Evolutionary conservation across 2,888 invertebrate species (phyloP), one percentile per base, ranked within the genome.

Genomic region (Leptinotarsa tumamoca): DNA sequence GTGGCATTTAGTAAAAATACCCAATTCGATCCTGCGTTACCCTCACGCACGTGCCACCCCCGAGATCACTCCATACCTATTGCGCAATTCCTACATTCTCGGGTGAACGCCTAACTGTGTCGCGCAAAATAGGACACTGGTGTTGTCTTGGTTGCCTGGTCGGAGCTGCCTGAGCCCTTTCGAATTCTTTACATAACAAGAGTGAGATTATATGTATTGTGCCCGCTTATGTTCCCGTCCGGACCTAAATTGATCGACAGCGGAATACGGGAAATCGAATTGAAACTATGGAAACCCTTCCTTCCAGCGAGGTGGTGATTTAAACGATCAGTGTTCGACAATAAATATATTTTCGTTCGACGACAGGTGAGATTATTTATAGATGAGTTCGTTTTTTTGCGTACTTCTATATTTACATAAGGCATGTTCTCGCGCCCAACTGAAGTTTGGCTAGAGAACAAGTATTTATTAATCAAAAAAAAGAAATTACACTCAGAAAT

Each of bases 81-180:
- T 82, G 83, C 83, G 83, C 83, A 82, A 79, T 77, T 78, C 72
- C 76, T 80, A 81, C 79, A 79, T 79, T 78, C 78, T 78, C 77
- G 78, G 82, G 83, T 82, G 82, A 83, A 83, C 83, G 83, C 83
- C 83, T 83, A 83, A 80, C 80, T 74, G 80, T 81, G 78, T 75
- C 80, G 80, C 79, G 80, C 81, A 80, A 83, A 82, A 82, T 83
- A 83, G 83, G 82, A 83, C 83, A 82, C 79, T 80, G 82, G 80
- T 78, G 82, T 80, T 80, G 80, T 79, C 82, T 80, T 82, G 82
- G 82, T 81, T 82, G 82, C 83, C 82, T 80, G 83, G 81, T 72
- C 76, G 78, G 78, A 78, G 78, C 63, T 63, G 33, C 58, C 15
- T 17, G 63, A 63, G 33, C 63, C 43, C 33, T 63, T 63, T 43